Percentiles rank a stretch among this genome's conserved stretches.
phyloP scores from a whole-genome alignment of 1,140 invertebrate species.

The Linepithema humile region DNA sequence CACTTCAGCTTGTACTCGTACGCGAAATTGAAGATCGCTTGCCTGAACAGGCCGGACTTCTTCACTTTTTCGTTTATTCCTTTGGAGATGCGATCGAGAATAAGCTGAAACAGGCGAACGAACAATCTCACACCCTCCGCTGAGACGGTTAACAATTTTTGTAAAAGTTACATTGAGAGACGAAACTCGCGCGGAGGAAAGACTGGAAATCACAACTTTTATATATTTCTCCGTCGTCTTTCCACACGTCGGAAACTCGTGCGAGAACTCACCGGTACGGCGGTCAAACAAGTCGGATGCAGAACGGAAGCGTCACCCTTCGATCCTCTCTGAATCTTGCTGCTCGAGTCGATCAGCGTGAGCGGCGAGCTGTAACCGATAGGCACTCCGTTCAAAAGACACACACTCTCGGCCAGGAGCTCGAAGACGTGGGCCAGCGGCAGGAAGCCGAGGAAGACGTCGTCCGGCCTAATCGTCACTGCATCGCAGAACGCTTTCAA shows the following conservation, averaged over 20 bases:
- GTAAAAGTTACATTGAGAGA: too few relatives aligned
- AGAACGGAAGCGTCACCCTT: conserved; percentile 96
- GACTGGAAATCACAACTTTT: too few relatives aligned
- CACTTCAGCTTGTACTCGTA: conserved; percentile 96
- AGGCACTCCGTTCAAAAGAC: conserved; percentile 92
- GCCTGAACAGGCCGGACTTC: conserved; percentile 89
- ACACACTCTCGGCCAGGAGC: conserved; percentile 91
- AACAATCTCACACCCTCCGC: not conserved
- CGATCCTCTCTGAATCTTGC: conserved; percentile 97
- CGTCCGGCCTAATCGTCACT: conserved; percentile 89
- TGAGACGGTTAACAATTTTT: too few relatives aligned
- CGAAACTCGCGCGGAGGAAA: too few relatives aligned
- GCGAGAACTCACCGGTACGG: conserved; percentile 92
- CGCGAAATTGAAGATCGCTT: conserved; percentile 95
- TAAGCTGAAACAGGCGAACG: conserved; percentile 88
- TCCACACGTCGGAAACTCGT: too few relatives aligned
- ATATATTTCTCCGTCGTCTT: too few relatives aligned
- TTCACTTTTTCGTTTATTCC: conserved; percentile 96
- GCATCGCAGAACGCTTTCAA: conserved; percentile 95
- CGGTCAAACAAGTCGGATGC: conserved; percentile 96
- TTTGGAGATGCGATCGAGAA: conserved; percentile 98
- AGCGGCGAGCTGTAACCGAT: conserved; percentile 98
- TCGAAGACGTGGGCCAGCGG: conserved; percentile 99
- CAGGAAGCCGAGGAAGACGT: conserved; percentile 97
- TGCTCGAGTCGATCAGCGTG: conserved; percentile 97